Conservation (phyloP, 2,113 vertebrate genomes). For the Dipodomys merriami region DNA sequence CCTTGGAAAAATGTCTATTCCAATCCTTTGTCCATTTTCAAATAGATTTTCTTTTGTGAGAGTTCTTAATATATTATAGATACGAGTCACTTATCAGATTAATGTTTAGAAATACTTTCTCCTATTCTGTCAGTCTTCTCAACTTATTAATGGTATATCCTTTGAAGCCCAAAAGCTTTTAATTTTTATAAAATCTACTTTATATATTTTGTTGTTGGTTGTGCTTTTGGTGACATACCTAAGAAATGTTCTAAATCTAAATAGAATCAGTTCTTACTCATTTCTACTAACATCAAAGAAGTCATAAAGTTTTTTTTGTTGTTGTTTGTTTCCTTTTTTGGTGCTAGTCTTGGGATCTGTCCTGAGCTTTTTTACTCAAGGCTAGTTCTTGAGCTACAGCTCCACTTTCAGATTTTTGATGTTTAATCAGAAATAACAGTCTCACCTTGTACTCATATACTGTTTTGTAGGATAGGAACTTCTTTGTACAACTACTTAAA, state of each 20-base stretch:
- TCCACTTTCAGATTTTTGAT: too few relatives aligned
- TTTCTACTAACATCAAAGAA: background rate
- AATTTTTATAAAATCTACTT: constrained; percentile 5
- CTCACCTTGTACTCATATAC: too few relatives aligned
- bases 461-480: too few relatives aligned
- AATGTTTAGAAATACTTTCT: constrained; percentile 18
- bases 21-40: background rate
- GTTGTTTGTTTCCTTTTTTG: too few relatives aligned
- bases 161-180: constrained; percentile 27
- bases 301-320: background rate
- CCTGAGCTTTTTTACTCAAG: too few relatives aligned
- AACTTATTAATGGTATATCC: background rate
- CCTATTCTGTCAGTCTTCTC: background rate
- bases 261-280: background rate
- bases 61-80: constrained; percentile 23
- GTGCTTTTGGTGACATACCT: background rate
- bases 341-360: too few relatives aligned
- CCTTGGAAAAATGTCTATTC: background rate
- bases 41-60: background rate
- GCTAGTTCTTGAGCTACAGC: too few relatives aligned
- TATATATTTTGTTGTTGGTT: background rate
- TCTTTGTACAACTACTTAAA: too few relatives aligned
- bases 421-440: too few relatives aligned
- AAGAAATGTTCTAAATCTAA: background rate
- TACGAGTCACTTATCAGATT: background rate